phyloP scores from a whole-genome alignment of 2,113 vertebrate species.

The Megalops atlanticus region DNA sequence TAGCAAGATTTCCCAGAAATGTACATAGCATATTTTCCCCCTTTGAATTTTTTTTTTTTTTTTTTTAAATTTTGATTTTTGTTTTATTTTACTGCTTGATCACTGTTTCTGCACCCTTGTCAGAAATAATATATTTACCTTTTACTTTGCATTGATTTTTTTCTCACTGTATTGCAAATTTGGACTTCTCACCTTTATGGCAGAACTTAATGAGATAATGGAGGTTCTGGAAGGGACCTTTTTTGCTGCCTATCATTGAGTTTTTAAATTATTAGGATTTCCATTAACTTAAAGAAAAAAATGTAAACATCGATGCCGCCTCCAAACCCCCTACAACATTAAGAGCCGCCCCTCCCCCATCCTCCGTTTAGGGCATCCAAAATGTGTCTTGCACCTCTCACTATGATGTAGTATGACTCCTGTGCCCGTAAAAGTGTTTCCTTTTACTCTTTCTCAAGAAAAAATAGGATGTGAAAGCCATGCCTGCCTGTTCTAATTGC shows the following conservation, averaged over 20 bases:
- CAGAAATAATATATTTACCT: conserved; percentile 36
- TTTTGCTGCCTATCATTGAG: conserved; percentile 34
- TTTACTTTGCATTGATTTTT: not conserved
- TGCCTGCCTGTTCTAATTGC: conserved; percentile 84
- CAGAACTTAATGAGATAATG: not conserved
- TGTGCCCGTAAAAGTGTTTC: conserved; percentile 50
- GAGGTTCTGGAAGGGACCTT: conserved; percentile 24
- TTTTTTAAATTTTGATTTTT: conserved; percentile 21
- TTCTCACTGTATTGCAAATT: not conserved
- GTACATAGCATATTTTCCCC: conserved; percentile 45
- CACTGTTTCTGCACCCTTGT: conserved; percentile 43
- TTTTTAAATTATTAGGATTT: conserved; percentile 19
- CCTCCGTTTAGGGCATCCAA: conserved; percentile 65
- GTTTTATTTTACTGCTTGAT: conserved; percentile 42
- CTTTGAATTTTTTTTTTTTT: conserved; percentile 42
- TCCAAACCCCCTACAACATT: too few relatives aligned
- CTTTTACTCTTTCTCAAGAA: conserved; percentile 64
- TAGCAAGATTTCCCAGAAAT: conserved; percentile 36
- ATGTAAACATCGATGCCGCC: too few relatives aligned
- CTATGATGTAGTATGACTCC: conserved; percentile 47
- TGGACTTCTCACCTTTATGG: conserved; percentile 21
- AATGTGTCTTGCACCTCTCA: conserved; percentile 67
- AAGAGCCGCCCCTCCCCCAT: not conserved
- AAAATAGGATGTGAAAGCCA: conserved; percentile 82
- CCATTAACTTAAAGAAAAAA: not conserved